phyloP scores from a whole-genome alignment of 2,888 invertebrate genomes.

The Tetheella fluctuosa region DNA sequence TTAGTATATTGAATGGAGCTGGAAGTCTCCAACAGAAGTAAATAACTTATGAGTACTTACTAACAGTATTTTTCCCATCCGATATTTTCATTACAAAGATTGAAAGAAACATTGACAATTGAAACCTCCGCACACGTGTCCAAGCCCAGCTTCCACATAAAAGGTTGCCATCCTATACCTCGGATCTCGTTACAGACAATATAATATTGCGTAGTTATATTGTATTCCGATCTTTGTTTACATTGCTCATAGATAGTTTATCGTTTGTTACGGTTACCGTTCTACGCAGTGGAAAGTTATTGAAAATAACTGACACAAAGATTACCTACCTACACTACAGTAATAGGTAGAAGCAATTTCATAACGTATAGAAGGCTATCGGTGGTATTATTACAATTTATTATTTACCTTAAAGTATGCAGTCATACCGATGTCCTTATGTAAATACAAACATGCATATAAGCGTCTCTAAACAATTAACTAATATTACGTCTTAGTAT shows the following conservation, averaged over 20 bases:
- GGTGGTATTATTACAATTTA: no score
- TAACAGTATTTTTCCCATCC: conserved; percentile 6
- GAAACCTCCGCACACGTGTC: conserved; percentile 22
- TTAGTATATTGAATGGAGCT: background rate
- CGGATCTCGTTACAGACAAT: conserved; percentile 39
- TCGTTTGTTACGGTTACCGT: conserved; percentile 2
- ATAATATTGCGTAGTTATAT: conserved; percentile 21
- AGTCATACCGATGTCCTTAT: background rate
- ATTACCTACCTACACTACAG: background rate
- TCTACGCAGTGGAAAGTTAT: conserved; percentile 8
- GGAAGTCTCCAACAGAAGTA: background rate
- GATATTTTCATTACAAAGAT: conserved; percentile 25
- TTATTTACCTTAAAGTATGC: no score
- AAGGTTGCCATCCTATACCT: conserved; percentile 40
- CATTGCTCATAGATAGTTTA: conserved; percentile 16
- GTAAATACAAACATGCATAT: background rate
- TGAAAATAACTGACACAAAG: background rate
- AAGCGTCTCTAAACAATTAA: background rate
- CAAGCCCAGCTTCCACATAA: conserved; percentile 29
- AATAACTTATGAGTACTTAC: background rate
- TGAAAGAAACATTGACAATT: conserved; percentile 26
- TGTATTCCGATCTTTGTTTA: conserved; percentile 20
- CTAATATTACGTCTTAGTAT: background rate
- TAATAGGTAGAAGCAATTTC: background rate
- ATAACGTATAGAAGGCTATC: background rate